These are phyloP conservation scores for Agriotes lineatus DNA, from an alignment of 2,888 invertebrate species.

Conservation along the genomic window DNA sequence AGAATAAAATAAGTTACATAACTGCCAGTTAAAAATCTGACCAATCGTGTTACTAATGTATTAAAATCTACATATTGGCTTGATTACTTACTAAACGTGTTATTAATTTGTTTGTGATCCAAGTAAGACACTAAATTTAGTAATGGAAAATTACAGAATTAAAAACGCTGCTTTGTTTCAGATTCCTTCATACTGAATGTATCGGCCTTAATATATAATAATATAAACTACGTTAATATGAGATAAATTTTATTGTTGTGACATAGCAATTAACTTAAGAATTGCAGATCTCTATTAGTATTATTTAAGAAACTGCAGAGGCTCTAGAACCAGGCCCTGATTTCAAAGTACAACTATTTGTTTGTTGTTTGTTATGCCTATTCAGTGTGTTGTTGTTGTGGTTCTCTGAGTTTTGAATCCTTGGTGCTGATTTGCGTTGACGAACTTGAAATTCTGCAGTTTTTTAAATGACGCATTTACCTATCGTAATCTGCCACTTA, in stretches of 20 bases:
- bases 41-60: no score
- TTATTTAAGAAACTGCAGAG: slow-evolving; percentile 61
- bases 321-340: slow-evolving; percentile 65
- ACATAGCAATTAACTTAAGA: slow-evolving; percentile 60
- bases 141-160: no score
- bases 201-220: slow-evolving; percentile 66
- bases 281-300: slow-evolving; percentile 48
- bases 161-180: slow-evolving; percentile 57
- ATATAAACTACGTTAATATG: slow-evolving; percentile 63
- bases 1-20: no score
- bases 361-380: slow-evolving; percentile 63
- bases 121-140: no score
- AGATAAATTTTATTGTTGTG: slow-evolving; percentile 66
- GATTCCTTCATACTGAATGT: slow-evolving; percentile 68
- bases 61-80: no score
- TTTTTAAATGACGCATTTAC: slow-evolving; percentile 57
- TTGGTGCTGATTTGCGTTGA: slow-evolving; percentile 56
- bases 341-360: slow-evolving; percentile 67
- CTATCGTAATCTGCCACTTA: slow-evolving; percentile 64
- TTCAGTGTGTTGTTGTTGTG: slow-evolving; percentile 42
- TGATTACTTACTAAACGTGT: no score
- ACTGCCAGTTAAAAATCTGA: no score
- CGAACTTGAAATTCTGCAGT: slow-evolving; percentile 58
- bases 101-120: no score
- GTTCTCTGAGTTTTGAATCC: slow-evolving; percentile 43